Evolutionary conservation across 2,888 invertebrate species (phyloP).

Genomic region (Encarsia formosa): DNA sequence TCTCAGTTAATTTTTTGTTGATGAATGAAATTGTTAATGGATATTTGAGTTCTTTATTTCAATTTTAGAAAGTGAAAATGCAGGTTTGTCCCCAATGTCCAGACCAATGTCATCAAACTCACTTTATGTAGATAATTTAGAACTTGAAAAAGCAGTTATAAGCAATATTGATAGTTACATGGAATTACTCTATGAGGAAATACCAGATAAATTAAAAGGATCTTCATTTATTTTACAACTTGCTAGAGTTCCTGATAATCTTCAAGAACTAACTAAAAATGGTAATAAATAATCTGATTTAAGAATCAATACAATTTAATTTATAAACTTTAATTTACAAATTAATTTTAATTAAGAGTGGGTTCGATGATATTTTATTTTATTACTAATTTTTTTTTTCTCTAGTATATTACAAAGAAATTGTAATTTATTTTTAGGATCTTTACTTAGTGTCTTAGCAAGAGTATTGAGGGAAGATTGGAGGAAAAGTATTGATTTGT

Average conservation of each 20-base stretch:
- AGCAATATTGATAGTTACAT: constrained; percentile 90
- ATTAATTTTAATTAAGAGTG: constrained; percentile 1
- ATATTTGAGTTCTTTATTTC: not conserved
- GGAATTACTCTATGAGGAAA: constrained; percentile 93
- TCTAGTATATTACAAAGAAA: too few relatives aligned
- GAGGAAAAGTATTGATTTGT: constrained; percentile 92
- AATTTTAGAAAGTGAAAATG: constrained; percentile 13
- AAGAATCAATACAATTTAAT: too few relatives aligned
- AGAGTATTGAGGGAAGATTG: constrained; percentile 96
- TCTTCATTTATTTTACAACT: constrained; percentile 87
- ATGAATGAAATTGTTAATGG: not conserved
- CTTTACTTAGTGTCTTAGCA: constrained; percentile 89
- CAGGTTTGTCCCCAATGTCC: too few relatives aligned
- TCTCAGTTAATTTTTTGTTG: constrained; percentile 2
- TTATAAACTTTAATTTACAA: too few relatives aligned
- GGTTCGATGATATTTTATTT: not conserved
- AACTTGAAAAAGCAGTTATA: constrained; percentile 65
- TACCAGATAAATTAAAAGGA: constrained; percentile 87
- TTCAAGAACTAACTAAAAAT: constrained; percentile 88
- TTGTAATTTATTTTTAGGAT: constrained; percentile 68
- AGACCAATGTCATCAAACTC: constrained; percentile 46
- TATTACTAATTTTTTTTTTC: constrained; percentile 18
- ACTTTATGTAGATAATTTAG: constrained; percentile 38
- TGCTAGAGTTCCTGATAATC: constrained; percentile 89
- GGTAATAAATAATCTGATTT: constrained; percentile 60